A percentile compares a stretch with the other conserved stretches of the same genome.
These are phyloP conservation scores for Pogonocherus hispidulus DNA, from an alignment of 2,888 invertebrate species.

Conservation along the genomic window DNA sequence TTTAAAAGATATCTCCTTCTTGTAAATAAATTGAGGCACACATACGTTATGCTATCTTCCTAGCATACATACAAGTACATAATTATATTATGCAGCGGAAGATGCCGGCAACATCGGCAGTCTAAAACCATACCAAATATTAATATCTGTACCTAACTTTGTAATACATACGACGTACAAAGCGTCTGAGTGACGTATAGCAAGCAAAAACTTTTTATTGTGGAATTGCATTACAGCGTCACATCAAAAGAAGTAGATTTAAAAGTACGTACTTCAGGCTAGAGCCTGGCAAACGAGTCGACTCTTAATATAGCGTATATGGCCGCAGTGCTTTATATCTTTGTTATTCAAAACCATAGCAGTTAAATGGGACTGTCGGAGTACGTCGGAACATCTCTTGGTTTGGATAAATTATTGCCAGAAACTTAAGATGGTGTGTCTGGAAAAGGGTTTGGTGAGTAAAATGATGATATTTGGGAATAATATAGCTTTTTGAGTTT, in stretches of 20 bases:
- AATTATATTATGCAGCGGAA: neutral
- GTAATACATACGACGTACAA: neutral
- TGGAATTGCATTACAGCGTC: conserved; percentile 26
- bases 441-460: neutral
- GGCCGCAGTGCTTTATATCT: conserved; percentile 22
- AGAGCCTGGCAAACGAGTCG: conserved; percentile 32
- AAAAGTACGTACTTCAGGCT: conserved; percentile 25
- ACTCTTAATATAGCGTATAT: conserved; percentile 28
- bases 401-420: neutral
- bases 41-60: too few species aligned
- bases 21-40: too few species aligned
- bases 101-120: neutral
- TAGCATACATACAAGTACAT: neutral
- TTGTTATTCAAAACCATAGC: conserved; percentile 21
- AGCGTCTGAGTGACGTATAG: conserved; percentile 9
- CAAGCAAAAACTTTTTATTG: conserved; percentile 17
- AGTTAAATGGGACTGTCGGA: neutral
- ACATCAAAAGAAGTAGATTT: conserved; percentile 34
- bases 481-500: too few species aligned
- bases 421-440: neutral
- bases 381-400: neutral
- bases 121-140: neutral
- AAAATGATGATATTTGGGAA: too few species aligned
- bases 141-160: conserved; percentile 7
- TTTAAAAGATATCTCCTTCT: too few species aligned